Percentiles rank a stretch among this genome's conserved stretches.
phyloP scores from a whole-genome alignment of 2,797 vertebrate genomes.

The Crocodylus rhombifer region DNA sequence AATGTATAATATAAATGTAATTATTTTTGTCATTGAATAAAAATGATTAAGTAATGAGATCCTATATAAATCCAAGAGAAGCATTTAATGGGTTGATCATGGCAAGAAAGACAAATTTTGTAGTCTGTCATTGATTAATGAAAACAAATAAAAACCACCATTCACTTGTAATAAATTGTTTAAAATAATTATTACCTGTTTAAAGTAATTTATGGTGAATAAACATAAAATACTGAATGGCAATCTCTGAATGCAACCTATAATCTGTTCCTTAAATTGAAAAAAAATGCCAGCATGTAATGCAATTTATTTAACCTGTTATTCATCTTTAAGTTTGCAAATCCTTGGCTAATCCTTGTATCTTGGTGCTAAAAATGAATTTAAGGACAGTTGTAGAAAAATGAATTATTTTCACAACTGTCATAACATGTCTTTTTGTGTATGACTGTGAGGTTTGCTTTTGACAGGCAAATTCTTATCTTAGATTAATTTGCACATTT shows the following conservation, averaged over 20 bases:
- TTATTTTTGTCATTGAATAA: conserved; percentile 25
- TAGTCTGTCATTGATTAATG: conserved; percentile 22
- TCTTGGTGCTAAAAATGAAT: neutral
- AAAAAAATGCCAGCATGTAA: neutral
- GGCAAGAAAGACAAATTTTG: conserved; percentile 51
- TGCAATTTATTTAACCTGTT: neutral
- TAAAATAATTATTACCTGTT: conserved; percentile 32
- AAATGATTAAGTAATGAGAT: neutral
- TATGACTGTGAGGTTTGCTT: neutral
- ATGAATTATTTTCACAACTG: neutral
- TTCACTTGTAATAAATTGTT: conserved; percentile 19
- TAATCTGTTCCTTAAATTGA: conserved; percentile 1
- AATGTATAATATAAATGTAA: conserved; percentile 1
- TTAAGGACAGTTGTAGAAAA: neutral
- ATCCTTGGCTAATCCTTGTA: neutral
- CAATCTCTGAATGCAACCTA: neutral
- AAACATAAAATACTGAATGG: neutral
- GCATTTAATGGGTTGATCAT: neutral
- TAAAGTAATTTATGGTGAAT: neutral
- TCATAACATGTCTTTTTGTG: neutral
- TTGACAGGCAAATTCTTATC: neutral
- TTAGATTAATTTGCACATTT: neutral
- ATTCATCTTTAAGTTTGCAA: neutral
- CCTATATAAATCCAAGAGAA: neutral
- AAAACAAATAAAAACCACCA: conserved; percentile 14